Evolutionary conservation across 2,113 vertebrate species (phyloP).

Genomic region (Fregetta grallaria): DNA sequence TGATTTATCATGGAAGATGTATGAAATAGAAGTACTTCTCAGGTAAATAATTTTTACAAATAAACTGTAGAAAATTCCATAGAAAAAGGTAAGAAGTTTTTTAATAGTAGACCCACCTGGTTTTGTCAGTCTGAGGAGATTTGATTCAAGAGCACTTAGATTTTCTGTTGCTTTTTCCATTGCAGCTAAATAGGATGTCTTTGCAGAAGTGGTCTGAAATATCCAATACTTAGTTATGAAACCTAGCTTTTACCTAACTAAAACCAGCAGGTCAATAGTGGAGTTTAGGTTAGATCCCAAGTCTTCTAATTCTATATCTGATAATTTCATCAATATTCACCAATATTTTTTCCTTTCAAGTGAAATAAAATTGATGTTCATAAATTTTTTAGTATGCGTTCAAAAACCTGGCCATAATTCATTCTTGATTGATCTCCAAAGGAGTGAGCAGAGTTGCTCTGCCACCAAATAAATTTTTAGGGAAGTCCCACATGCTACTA

Average conservation of each 20-base stretch:
- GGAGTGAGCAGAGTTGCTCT: neutral
- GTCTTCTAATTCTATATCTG: neutral
- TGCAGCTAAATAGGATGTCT: constrained; percentile 28
- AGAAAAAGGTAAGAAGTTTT: neutral
- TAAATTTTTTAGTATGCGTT: neutral
- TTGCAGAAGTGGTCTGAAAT: constrained; percentile 59
- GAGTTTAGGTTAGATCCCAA: neutral
- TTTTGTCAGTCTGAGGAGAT: constrained; percentile 72
- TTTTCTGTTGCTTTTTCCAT: constrained; percentile 75
- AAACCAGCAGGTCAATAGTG: neutral
- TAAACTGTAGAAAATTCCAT: neutral
- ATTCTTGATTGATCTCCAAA: neutral
- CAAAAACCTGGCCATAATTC: neutral
- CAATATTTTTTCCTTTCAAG: neutral
- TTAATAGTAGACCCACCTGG: constrained; percentile 32
- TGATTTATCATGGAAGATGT: neutral
- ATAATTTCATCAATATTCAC: neutral
- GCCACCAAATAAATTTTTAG: neutral
- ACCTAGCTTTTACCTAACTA: neutral
- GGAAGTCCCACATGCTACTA: neutral
- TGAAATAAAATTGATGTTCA: neutral
- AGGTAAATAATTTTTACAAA: neutral
- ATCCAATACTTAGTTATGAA: neutral
- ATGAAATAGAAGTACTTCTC: neutral
- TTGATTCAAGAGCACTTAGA: constrained; percentile 74